Percentiles rank a stretch among this genome's conserved stretches.
These are phyloP conservation scores for Plutella xylostella DNA, from an alignment of 2,888 invertebrate genomes.

Conservation along the genomic window DNA sequence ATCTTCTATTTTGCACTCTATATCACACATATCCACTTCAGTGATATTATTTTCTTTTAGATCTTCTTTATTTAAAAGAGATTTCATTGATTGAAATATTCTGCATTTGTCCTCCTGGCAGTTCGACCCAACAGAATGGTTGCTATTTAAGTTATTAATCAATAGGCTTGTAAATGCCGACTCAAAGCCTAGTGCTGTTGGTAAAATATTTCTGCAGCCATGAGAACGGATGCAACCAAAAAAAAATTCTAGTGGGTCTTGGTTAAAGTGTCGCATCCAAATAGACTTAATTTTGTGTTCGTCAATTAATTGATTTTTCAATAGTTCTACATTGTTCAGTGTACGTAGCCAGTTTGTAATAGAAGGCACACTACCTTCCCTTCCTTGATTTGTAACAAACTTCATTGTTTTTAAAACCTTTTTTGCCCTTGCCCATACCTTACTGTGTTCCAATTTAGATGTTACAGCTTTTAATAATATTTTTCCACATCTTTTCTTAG, in stretches of 20 bases:
- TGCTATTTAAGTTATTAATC: neutral
- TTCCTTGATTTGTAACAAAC: neutral
- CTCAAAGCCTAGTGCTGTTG: neutral
- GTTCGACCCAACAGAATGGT: neutral
- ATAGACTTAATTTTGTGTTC: neutral
- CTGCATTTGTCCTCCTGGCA: neutral
- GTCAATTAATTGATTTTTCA: neutral
- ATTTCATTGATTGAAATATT: neutral
- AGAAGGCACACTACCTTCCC: neutral
- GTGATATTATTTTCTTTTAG: neutral
- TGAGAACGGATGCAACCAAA: conserved; percentile 1
- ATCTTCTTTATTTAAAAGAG: neutral
- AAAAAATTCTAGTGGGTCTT: conserved; percentile 1
- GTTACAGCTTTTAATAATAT: neutral
- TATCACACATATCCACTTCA: neutral
- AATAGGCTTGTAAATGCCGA: neutral
- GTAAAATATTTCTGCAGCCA: neutral
- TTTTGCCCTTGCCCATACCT: neutral
- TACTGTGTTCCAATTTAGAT: neutral
- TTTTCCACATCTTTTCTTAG: neutral
- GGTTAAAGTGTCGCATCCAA: conserved; percentile 5
- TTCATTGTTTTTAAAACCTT: neutral
- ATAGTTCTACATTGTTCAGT: neutral
- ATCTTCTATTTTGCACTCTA: neutral
- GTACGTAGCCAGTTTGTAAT: conserved; percentile 1